Evolutionary conservation across 2,888 invertebrate genomes (phyloP), one percentile per base, ranked within the genome.

Genomic region (Iphiclides podalirius): DNA sequence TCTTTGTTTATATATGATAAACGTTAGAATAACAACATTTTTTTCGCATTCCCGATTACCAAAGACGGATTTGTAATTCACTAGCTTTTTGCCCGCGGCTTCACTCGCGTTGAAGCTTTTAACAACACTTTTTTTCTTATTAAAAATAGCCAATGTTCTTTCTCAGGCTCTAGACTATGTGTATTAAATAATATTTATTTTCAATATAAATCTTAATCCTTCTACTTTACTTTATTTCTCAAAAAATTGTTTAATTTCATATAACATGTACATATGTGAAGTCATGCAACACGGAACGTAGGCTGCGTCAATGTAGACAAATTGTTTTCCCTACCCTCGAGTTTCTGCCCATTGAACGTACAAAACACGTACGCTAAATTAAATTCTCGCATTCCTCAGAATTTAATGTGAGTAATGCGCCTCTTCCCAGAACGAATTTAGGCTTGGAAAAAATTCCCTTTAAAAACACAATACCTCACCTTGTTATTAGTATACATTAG

Each of bases 321-420:
- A 51, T 45, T 45, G 36, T 51, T 51, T 26, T 35, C 41, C 37
- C 44, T 40, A 35, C 50, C 45, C 43, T 41, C 37, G 31, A 51
- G 40, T 51, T 51, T 51, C 36, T 33, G 41, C 50, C 41, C 45
- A 45, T 51, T 46, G 50, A 41, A 15, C 35, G 36, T 12, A 37
- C 45, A 35, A 40, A 51, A 46, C 45, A 45, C 45, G 40, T 45
- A 37, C 36, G 41, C 20, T 36, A 41, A 41, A 51, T 51, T 45
- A 33, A 50, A 50, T 51, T 51, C 35, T 40, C 35, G 36, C 36
- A 45, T 45, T 51, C 14, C 41, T 50, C 40, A 37, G 40, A 40
- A 45, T 37, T 45, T 41, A 46, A 45, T 45, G 33, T n/a, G 26
- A 44, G 35, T 34, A 33, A 34, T 26, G 14, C 44, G 8, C 11